Evolutionary conservation across 1,140 invertebrate genomes (phyloP), one percentile per base, ranked within the genome.

Genomic region (Sweltsa coloradensis): DNA sequence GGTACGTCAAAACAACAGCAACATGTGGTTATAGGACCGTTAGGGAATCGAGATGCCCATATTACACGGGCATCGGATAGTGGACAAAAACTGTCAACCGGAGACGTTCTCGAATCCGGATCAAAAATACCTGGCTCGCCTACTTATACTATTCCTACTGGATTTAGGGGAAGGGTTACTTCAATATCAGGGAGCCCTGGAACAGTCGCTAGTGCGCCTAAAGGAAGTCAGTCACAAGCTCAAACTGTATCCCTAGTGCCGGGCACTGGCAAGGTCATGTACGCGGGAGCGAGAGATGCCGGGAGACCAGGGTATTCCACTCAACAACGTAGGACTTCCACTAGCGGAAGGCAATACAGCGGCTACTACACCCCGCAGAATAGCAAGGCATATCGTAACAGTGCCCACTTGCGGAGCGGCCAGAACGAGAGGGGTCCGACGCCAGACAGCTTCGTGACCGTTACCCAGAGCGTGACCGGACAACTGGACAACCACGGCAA

Each of bases 401-500:
- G 42, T 6, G 13, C 19, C 27, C 27, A 34, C 6, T 16, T 44
- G 7, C 47, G 47, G 40, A 50, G 42, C 27, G 40, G 31, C 3
- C n/a, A 26, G 14, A 22, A 27, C 41, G 37, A 48, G 14, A 22
- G 5, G 13, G 7, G 6, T n/a, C 34, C 25, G n/a, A 25, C 46
- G 13, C 60, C 64, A 3, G 69, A 73, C 11, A 71, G 67, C 54
- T 83, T 79, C 57, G 70, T 82, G 0, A 83, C 83, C 0, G 75
- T 86, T 3, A 82, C 81, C 1, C 87, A 85, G 56, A 84, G 82
- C 14, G 76, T 85, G 26, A 79, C 82, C 3, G 81, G 83, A 13
- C 77, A 75, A 51, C 66, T 81, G 40, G 74, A 78, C 41, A 71
- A 6, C 29, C n/a, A n/a, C n/a, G 37, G 46, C 2, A 74, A 51